phyloP scores from a whole-genome alignment of 30 jellyfish, hydroid and myxozoan genomes.

The Turritopsis rubra region DNA sequence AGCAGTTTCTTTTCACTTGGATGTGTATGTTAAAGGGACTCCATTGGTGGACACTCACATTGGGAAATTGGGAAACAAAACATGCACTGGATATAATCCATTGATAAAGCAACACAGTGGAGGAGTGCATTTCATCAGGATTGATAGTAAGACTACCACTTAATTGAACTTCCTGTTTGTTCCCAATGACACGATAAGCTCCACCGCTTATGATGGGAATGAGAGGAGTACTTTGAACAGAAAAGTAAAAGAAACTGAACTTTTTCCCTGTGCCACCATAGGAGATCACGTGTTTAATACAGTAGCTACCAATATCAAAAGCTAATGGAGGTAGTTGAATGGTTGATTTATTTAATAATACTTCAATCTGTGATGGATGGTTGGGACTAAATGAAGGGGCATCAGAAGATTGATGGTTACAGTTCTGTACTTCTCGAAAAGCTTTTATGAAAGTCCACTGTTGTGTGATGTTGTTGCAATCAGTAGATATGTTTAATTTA shows the following conservation, averaged over 20 bases:
- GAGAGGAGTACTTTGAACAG: constrained; percentile 55
- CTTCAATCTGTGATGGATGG: not conserved
- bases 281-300: constrained; percentile 37
- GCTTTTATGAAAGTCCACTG: constrained; percentile 45
- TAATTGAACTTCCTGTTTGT: constrained; percentile 34
- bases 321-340: constrained; percentile 68
- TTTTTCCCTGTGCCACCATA: constrained; percentile 38
- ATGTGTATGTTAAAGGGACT: not conserved
- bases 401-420: not conserved
- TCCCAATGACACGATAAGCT: constrained; percentile 37
- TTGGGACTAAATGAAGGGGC: too few species aligned
- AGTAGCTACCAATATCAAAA: constrained; percentile 53
- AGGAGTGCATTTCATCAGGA: constrained; percentile 33
- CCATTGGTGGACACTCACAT: not conserved
- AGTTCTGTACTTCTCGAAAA: constrained; percentile 28
- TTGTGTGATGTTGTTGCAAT: constrained; percentile 41
- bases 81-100: not conserved
- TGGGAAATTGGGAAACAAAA: not conserved
- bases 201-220: constrained; percentile 77
- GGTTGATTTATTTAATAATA: constrained; percentile 26
- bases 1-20: not conserved
- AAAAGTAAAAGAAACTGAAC: not conserved
- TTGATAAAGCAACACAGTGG: not conserved
- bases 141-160: constrained; percentile 48
- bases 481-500: constrained; percentile 37